A percentile compares a stretch with the other conserved stretches of the same genome.
These are phyloP conservation scores for Motacilla tschutschensis DNA, from an alignment of 2,113 vertebrate genomes.

Conservation along the genomic window DNA sequence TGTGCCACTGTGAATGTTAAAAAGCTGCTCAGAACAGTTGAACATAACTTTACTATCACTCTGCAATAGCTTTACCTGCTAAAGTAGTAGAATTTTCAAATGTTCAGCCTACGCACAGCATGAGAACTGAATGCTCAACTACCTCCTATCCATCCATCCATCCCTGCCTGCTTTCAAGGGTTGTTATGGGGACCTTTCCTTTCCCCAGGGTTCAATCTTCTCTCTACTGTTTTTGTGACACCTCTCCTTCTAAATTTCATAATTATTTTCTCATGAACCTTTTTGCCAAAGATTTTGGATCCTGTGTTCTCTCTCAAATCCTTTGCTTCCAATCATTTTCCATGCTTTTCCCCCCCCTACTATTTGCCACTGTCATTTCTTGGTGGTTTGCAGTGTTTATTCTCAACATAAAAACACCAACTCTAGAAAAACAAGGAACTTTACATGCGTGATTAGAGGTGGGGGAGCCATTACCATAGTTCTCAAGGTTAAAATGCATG, in stretches of 20 bases:
- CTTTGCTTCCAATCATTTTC: not conserved
- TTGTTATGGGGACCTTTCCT: not conserved
- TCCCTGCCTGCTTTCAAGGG: not conserved
- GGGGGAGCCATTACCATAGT: not conserved
- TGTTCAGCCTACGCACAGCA: not conserved
- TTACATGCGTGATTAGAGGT: not conserved
- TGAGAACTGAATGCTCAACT: not conserved
- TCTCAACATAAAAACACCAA: not conserved
- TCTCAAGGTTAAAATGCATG: not conserved
- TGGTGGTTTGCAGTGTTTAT: not conserved
- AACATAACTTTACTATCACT: constrained; percentile 15
- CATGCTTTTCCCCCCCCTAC: not conserved
- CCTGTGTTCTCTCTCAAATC: not conserved
- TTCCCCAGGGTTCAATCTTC: not conserved
- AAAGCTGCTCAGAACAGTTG: not conserved
- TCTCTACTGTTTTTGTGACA: not conserved
- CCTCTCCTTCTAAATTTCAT: not conserved
- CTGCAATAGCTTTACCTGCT: constrained; percentile 17
- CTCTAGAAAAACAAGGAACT: not conserved
- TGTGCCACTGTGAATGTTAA: constrained; percentile 32
- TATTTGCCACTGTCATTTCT: not conserved
- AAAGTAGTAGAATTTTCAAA: constrained; percentile 1
- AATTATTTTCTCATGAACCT: not conserved
- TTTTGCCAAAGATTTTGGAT: not conserved
- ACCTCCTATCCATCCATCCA: not conserved